Conservation (phyloP, 2,113 vertebrate genomes). For the Irena cyanogastra region DNA sequence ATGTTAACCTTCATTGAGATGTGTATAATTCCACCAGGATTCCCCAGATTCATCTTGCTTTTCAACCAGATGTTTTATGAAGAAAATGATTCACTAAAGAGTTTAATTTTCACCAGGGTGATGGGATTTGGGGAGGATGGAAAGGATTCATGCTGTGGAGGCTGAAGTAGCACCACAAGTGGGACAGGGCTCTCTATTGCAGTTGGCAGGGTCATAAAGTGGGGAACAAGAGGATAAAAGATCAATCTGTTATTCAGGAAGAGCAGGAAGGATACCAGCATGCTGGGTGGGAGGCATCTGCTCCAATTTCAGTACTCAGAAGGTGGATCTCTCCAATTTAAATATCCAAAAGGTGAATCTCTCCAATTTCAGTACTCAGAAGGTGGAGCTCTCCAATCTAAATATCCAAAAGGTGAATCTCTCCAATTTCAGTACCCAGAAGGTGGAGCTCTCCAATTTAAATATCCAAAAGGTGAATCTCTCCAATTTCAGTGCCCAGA, state of each 20-base stretch:
- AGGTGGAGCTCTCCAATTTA: no score
- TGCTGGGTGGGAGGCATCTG: fast-evolving
- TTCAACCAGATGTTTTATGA: neutral
- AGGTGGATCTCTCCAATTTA: neutral
- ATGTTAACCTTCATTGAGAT: neutral
- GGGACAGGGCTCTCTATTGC: neutral
- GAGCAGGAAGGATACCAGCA: neutral
- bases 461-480: no score
- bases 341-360: neutral
- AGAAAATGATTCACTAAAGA: neutral
- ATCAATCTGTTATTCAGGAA: neutral
- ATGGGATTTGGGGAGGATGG: neutral
- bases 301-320: neutral
- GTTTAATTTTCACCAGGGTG: fast-evolving
- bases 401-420: no score
- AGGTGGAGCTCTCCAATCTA: neutral
- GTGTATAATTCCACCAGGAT: neutral
- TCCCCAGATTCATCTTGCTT: neutral
- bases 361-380: neutral
- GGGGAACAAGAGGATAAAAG: neutral
- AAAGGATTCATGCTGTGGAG: neutral
- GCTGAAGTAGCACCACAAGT: neutral
- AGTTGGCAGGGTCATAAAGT: neutral
- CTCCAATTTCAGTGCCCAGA: no score
- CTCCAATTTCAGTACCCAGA: no score